Percentiles rank a stretch among this genome's conserved stretches.
phyloP scores from a whole-genome alignment of 1,140 invertebrate species.

The Cotesia chilonis region DNA sequence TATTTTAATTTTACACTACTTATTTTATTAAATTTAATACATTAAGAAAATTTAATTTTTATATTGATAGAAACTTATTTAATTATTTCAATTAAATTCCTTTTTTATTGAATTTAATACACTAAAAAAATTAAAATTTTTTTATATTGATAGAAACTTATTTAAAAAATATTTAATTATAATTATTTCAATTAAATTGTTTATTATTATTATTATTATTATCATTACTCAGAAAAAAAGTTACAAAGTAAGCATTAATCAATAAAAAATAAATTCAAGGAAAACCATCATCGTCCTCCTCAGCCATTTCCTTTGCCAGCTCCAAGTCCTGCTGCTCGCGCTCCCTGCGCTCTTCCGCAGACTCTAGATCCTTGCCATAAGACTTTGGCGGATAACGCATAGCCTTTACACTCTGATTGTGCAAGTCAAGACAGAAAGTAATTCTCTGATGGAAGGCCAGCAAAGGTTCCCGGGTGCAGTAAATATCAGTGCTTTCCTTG shows the following conservation, averaged over 20 bases:
- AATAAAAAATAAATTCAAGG: slow-evolving; percentile 59
- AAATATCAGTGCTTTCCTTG: slow-evolving; percentile 96
- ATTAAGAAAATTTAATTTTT: no score
- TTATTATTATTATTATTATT: not conserved
- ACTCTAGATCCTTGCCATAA: slow-evolving; percentile 97
- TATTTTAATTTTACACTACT: no score
- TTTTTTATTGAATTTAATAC: no score
- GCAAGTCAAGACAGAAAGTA: slow-evolving; percentile 95
- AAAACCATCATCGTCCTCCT: slow-evolving; percentile 96
- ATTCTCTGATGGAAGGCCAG: slow-evolving; percentile 98
- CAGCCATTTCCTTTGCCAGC: slow-evolving; percentile 98
- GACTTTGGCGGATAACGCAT: slow-evolving; percentile 99
- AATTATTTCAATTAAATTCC: not conserved
- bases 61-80: no score
- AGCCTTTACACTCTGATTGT: slow-evolving; percentile 98
- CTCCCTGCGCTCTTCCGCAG: slow-evolving; percentile 94
- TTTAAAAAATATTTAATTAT: no score
- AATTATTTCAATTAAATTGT: no score
- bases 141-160: no score
- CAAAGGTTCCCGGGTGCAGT: slow-evolving; percentile 96
- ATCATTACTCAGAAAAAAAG: not conserved
- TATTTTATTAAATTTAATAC: no score
- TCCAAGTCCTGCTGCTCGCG: slow-evolving; percentile 97
- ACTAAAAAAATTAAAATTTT: no score
- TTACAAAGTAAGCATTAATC: not conserved